phyloP scores from a whole-genome alignment of 2,888 invertebrate genomes.

The Amphipoea oculea region DNA sequence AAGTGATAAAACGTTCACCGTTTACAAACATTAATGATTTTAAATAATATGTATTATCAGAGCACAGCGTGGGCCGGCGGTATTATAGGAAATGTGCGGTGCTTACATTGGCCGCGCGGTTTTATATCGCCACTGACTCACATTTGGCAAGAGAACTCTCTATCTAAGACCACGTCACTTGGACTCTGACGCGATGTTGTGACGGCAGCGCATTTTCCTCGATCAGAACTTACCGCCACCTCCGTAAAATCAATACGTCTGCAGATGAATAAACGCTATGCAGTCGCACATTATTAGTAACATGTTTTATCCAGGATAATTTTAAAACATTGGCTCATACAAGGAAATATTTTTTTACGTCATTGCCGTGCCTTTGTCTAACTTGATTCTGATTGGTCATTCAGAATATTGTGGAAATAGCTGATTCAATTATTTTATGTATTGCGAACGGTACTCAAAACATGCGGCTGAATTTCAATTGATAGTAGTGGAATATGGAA shows the following conservation, averaged over 20 bases:
- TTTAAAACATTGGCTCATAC: constrained; percentile 38
- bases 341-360: constrained; percentile 42
- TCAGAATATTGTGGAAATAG: constrained; percentile 8
- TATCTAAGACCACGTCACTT: constrained; percentile 80
- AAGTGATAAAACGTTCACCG: constrained; percentile 81
- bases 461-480: constrained; percentile 23
- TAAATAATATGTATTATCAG: constrained; percentile 49
- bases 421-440: constrained; percentile 7
- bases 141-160: constrained; percentile 84
- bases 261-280: constrained; percentile 34
- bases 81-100: constrained; percentile 78
- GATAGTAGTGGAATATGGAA: neutral
- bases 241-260: constrained; percentile 52
- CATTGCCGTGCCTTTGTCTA: constrained; percentile 44
- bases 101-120: constrained; percentile 73
- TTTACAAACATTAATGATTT: constrained; percentile 83
- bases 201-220: constrained; percentile 75
- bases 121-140: constrained; percentile 86
- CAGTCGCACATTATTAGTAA: constrained; percentile 38
- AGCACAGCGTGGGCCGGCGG: constrained; percentile 68
- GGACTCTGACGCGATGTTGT: constrained; percentile 80
- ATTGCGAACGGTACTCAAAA: constrained; percentile 21
- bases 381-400: constrained; percentile 45
- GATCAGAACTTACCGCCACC: constrained; percentile 38
- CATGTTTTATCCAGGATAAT: constrained; percentile 9